A percentile compares a stretch with the other conserved stretches of the same genome.
Evolutionary conservation across 2,888 invertebrate genomes (phyloP).

Genomic region (Acanthococcus lagerstroemiae): DNA sequence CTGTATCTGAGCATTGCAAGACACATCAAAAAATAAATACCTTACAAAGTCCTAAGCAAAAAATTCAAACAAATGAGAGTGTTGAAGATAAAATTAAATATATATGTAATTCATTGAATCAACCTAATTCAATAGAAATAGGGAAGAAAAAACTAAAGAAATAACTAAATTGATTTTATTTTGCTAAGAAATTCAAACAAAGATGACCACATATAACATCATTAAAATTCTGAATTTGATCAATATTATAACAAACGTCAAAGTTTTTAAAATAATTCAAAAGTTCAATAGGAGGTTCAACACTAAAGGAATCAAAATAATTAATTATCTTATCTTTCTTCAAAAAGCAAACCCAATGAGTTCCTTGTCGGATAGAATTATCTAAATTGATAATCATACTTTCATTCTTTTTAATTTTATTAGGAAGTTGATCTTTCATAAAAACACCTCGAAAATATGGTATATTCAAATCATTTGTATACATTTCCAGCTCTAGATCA

Average conservation of each 20-base stretch:
- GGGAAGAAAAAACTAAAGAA: too few species aligned
- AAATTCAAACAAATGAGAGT: too few species aligned
- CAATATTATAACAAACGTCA: slow-evolving; percentile 27
- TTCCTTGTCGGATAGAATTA: slow-evolving; percentile 36
- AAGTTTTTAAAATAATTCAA: slow-evolving; percentile 5
- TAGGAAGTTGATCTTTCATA: slow-evolving; percentile 41
- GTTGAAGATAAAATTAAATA: too few species aligned
- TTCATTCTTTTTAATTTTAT: slow-evolving; percentile 36
- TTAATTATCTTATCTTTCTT: slow-evolving; percentile 38
- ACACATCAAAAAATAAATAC: background rate
- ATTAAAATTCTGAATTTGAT: slow-evolving; percentile 24
- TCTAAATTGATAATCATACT: slow-evolving; percentile 39
- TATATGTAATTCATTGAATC: too few species aligned
- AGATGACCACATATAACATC: slow-evolving; percentile 32
- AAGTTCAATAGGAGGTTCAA: slow-evolving; percentile 38
- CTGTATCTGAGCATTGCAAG: background rate
- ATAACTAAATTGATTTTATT: too few species aligned
- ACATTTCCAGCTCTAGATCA: slow-evolving; percentile 35
- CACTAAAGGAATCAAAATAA: slow-evolving; percentile 42
- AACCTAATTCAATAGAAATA: too few species aligned
- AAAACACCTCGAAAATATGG: slow-evolving; percentile 38
- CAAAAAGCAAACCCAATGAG: slow-evolving; percentile 41
- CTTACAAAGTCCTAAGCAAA: too few species aligned
- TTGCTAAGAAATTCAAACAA: slow-evolving; percentile 32
- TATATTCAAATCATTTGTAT: slow-evolving; percentile 29